Evolutionary conservation across 2,113 vertebrate species (phyloP).

Genomic region (Chascanopsetta lugubris): DNA sequence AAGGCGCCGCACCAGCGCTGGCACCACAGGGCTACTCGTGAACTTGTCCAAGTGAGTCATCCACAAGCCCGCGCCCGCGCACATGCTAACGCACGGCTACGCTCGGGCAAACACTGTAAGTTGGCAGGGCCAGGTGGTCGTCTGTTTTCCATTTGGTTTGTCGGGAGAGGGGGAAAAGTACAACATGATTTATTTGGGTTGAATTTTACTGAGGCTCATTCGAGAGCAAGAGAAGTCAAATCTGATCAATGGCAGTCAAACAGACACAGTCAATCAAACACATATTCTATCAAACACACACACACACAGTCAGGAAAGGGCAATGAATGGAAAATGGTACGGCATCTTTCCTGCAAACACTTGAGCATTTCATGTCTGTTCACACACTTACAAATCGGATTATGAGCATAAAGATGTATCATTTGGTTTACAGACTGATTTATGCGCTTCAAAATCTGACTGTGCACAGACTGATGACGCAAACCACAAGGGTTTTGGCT

Average conservation of each 20-base stretch:
- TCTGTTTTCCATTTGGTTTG: constrained; percentile 75
- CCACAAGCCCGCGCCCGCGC: neutral
- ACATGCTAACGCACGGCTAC: constrained; percentile 12
- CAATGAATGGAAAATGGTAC: no score
- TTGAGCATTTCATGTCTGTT: no score
- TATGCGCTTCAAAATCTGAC: no score
- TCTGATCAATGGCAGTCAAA: constrained; percentile 26
- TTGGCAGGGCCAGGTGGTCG: constrained; percentile 54
- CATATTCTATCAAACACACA: constrained; percentile 15
- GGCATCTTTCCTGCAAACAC: no score
- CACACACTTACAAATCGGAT: no score
- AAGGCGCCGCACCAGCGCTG: constrained; percentile 18
- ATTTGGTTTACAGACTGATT: no score
- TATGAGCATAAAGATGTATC: no score
- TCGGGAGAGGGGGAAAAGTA: constrained; percentile 19
- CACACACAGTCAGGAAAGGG: constrained; percentile 20
- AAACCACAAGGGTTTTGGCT: no score
- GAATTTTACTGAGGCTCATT: constrained; percentile 56
- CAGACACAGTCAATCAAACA: neutral
- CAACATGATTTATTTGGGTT: constrained; percentile 65
- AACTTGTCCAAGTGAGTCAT: constrained; percentile 70
- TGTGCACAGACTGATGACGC: no score
- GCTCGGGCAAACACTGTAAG: constrained; percentile 66
- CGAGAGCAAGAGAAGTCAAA: constrained; percentile 43
- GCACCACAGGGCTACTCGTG: constrained; percentile 19